These are phyloP conservation scores for Strigamia transsilvanica DNA, from an alignment of 2,888 invertebrate genomes.

Conservation along the genomic window DNA sequence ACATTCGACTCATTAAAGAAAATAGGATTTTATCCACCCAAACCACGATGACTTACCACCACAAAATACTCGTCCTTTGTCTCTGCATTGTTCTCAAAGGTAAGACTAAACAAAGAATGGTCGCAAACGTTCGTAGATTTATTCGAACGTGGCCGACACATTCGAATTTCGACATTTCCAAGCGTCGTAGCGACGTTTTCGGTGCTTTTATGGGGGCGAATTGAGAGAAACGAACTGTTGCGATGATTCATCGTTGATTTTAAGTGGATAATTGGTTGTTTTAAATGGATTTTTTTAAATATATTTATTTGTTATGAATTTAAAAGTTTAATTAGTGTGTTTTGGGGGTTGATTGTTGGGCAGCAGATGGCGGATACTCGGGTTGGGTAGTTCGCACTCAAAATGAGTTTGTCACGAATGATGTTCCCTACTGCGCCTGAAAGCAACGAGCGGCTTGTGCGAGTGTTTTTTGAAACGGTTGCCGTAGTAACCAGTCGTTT, in stretches of 20 bases:
- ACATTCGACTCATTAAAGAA: slow-evolving; percentile 20
- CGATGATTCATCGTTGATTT: too few relatives aligned
- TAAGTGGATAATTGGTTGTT: too few relatives aligned
- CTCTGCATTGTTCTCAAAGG: slow-evolving; percentile 24
- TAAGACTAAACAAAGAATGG: background rate
- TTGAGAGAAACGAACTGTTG: too few relatives aligned
- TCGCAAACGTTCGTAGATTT: background rate
- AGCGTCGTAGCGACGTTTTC: too few relatives aligned
- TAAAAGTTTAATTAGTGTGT: background rate
- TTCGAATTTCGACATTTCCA: too few relatives aligned
- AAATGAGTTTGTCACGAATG: slow-evolving; percentile 49
- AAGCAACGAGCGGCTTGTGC: slow-evolving; percentile 36
- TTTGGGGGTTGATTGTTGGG: background rate
- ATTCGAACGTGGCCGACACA: too few relatives aligned
- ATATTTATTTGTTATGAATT: too few relatives aligned
- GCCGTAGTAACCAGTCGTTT: slow-evolving; percentile 40
- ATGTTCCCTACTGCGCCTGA: slow-evolving; percentile 44
- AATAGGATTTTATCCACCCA: slow-evolving; percentile 21
- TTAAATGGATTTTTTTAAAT: too few relatives aligned
- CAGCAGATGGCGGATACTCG: slow-evolving; percentile 32
- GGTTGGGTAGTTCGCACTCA: slow-evolving; percentile 20
- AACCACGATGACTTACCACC: background rate
- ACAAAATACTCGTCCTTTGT: slow-evolving; percentile 12
- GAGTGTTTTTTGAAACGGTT: slow-evolving; percentile 49
- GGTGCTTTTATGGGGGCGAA: too few relatives aligned